phyloP scores from a whole-genome alignment of 2,888 invertebrate species.

The Meloe dianella region DNA sequence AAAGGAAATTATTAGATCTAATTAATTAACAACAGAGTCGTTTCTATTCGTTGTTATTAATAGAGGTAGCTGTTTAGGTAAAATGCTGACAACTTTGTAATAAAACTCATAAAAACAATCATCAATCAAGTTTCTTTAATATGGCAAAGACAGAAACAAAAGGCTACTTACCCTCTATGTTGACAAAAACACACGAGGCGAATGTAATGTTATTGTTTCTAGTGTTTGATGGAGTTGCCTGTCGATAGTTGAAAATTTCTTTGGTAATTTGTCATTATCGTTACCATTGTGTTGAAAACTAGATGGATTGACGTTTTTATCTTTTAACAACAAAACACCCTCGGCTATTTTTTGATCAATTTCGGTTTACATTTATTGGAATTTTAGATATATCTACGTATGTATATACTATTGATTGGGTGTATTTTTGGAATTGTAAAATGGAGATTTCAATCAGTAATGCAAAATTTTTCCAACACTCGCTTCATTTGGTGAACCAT shows the following conservation, averaged over 20 bases:
- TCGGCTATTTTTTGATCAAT: background rate
- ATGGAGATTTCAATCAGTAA: conserved; percentile 5
- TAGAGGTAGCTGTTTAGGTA: conserved; percentile 3
- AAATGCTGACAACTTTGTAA: background rate
- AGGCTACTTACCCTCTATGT: background rate
- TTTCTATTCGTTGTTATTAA: background rate
- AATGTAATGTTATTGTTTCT: background rate
- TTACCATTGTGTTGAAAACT: background rate
- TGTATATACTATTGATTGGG: no score
- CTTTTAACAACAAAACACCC: background rate
- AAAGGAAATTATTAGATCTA: conserved; percentile 46
- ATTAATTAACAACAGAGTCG: conserved; percentile 39
- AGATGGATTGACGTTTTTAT: background rate
- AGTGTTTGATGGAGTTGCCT: background rate
- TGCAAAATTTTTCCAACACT: background rate
- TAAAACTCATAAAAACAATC: background rate
- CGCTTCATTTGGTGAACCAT: conserved; percentile 7
- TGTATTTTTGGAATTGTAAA: conserved; percentile 6
- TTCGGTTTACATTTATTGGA: background rate
- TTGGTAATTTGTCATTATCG: conserved; percentile 3
- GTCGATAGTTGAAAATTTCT: background rate
- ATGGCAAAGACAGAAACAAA: background rate
- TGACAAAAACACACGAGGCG: background rate
- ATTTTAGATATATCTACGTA: no score
- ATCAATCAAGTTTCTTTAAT: conserved; percentile 3